These are phyloP conservation scores for Leptoclinus maculatus DNA, from an alignment of 2,797 vertebrate species.

Conservation along the genomic window DNA sequence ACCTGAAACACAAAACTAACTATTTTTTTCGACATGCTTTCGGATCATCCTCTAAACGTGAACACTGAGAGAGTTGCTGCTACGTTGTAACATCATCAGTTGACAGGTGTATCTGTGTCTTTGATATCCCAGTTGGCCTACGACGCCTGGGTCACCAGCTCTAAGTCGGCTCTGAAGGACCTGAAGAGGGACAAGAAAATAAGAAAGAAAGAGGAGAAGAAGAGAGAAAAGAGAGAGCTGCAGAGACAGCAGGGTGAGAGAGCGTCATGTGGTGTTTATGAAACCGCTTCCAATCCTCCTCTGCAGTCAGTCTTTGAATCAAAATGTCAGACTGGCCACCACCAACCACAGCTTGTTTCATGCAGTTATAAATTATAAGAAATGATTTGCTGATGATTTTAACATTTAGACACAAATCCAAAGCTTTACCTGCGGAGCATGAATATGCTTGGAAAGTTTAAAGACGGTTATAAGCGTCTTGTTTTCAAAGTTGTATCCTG, in stretches of 20 bases:
- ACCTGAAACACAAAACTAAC: background rate
- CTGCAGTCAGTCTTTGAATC: background rate
- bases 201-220: constrained; percentile 69
- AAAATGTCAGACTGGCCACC: background rate
- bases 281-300: background rate
- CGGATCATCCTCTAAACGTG: background rate
- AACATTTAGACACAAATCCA: constrained; percentile 1
- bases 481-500: background rate
- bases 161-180: constrained; percentile 79
- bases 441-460: background rate
- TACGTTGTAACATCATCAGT: background rate
- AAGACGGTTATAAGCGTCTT: background rate
- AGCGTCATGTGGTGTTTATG: background rate
- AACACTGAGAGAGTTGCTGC: background rate
- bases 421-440: background rate
- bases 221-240: constrained; percentile 68
- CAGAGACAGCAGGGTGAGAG: constrained; percentile 71
- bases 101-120: constrained; percentile 5
- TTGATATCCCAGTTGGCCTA: constrained; percentile 78
- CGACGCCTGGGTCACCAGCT: constrained; percentile 83
- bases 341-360: background rate
- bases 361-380: background rate
- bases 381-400: background rate
- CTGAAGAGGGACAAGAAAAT: constrained; percentile 80
- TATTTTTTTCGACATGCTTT: background rate